Evolutionary conservation across 1,140 invertebrate species (phyloP), one percentile per base, ranked within the genome.

Genomic region (Hylyphantes graminicola): DNA sequence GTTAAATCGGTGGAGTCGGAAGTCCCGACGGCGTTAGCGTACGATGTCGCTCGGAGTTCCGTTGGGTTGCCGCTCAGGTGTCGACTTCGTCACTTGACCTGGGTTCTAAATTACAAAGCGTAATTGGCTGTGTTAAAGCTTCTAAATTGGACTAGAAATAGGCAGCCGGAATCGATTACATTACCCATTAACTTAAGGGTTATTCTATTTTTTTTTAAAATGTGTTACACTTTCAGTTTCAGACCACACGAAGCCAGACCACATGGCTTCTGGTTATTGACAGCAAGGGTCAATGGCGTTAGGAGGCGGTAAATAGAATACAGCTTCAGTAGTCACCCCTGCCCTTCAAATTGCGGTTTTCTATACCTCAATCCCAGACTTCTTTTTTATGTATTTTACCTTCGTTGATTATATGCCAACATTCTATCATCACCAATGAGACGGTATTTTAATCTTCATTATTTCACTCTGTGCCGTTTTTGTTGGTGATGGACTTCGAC

Each of bases 261-360:
- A 78, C 75, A 78, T 78, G 75, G 63, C 75, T 78, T 35, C 51
- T 65, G 63, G 75, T 64, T 35, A 54, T 78, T 67, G 72, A 21
- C 72, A 51, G 17, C 17, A 61, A 6, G 57, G 67, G 67, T 70
- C 67, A 70, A 50, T 53, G 67, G 67, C 67, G 67, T 17, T 19
- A 17, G 48, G 67, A 78, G 63, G 75, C 75, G 63, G 75, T 17
- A 50, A 55, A 76, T 57, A 67, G 5, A 17, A 50, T 6, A 70
- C 48, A 8, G 35, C 50, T 70, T 67, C 75, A 35, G 35, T 35
- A 54, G 64, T 63, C 19, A 57, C 63, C 50, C 54, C 63, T 78
- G 63, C 61, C 61, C 75, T 53, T 50, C 19, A 51, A 78, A 65
- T 53, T 15, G 10, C 19, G 57, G 10, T 63, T 65, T n/a, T n/a